A percentile compares a stretch with the other conserved stretches of the same genome.
These are phyloP conservation scores for Characodon lateralis DNA, from an alignment of 2,797 vertebrate genomes.

Conservation along the genomic window DNA sequence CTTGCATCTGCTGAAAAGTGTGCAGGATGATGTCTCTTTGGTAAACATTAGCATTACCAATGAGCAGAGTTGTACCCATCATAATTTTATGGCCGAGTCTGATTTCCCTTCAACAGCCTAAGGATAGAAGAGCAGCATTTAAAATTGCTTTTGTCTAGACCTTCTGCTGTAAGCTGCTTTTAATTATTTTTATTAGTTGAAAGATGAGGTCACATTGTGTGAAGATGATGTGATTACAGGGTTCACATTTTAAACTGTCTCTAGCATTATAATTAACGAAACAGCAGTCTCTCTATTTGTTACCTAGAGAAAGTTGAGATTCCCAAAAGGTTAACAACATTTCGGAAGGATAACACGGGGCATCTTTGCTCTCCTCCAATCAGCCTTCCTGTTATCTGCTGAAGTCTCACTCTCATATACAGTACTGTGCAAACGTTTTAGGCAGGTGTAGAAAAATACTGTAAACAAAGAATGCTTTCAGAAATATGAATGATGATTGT, in stretches of 20 bases:
- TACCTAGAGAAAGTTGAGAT: neutral
- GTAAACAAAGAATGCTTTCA: too few relatives aligned
- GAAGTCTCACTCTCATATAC: neutral
- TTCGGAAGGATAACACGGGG: neutral
- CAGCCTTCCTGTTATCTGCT: too few relatives aligned
- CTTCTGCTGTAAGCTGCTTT: neutral
- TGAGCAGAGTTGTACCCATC: neutral
- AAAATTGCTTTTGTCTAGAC: neutral
- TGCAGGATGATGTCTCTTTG: neutral
- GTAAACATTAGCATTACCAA: neutral
- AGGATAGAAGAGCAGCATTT: neutral
- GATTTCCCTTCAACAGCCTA: neutral
- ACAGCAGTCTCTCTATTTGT: neutral
- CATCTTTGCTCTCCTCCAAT: neutral
- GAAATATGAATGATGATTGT: too few relatives aligned
- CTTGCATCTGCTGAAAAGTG: neutral
- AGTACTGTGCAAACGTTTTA: too few relatives aligned
- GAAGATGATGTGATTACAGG: neutral
- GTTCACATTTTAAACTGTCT: neutral
- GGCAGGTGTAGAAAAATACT: too few relatives aligned
- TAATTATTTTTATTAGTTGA: neutral
- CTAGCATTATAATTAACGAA: neutral
- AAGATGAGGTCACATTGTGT: neutral
- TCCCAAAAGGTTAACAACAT: neutral
- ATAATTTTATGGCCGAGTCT: neutral